Conservation (phyloP, 2,797 vertebrate genomes). For the Holocentrus rufus region DNA sequence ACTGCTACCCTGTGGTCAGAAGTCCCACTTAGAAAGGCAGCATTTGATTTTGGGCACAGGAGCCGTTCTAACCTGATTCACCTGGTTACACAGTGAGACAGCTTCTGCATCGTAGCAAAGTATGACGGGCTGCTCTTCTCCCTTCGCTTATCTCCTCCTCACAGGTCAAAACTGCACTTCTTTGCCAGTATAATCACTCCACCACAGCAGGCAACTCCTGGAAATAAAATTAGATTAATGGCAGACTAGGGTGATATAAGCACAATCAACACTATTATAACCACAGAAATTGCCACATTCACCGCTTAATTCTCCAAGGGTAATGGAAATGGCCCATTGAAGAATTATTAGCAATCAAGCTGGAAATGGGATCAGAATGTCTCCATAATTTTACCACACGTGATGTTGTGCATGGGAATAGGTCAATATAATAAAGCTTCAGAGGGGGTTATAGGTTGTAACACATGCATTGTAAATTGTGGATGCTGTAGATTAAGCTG, state of each 20-base stretch:
- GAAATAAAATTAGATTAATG: constrained; percentile 48
- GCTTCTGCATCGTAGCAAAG: constrained; percentile 32
- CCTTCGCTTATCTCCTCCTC: constrained; percentile 57
- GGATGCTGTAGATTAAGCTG: constrained; percentile 32
- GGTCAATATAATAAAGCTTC: constrained; percentile 24
- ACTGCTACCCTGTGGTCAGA: constrained; percentile 21
- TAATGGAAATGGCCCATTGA: constrained; percentile 8
- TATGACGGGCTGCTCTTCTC: constrained; percentile 30
- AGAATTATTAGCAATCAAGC: constrained; percentile 16
- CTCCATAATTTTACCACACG: constrained; percentile 8
- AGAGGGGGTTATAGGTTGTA: constrained; percentile 26
- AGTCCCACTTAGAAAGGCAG: constrained; percentile 22
- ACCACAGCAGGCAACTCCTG: constrained; percentile 36
- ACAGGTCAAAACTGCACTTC: constrained; percentile 52
- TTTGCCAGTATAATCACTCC: constrained; percentile 36
- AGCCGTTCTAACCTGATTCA: constrained; percentile 31
- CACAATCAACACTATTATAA: constrained; percentile 23
- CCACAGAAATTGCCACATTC: constrained; percentile 2
- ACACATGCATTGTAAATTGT: constrained; percentile 41
- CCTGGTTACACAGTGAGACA: constrained; percentile 9
- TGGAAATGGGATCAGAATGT: constrained; percentile 22
- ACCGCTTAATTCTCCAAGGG: neutral
- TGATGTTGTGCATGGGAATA: constrained; percentile 13
- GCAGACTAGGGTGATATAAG: constrained; percentile 29
- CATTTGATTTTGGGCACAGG: constrained; percentile 37